Conservation (phyloP, 2,797 vertebrate genomes). For the Alcedo quadribrachys region DNA sequence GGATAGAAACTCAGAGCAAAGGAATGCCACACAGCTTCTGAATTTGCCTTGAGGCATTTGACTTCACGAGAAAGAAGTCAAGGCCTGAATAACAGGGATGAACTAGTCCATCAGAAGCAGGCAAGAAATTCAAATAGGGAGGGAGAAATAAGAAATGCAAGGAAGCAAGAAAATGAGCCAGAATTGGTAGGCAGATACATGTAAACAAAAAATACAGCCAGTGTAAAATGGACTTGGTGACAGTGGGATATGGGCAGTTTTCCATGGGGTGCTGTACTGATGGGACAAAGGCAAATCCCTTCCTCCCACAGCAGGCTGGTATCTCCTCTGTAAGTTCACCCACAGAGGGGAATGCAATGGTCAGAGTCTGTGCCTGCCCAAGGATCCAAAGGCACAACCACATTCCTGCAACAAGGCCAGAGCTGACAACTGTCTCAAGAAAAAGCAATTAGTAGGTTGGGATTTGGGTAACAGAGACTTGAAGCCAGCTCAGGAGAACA, state of each 20-base stretch:
- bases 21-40: neutral
- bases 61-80: neutral
- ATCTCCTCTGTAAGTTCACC: rapidly evolving
- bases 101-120: neutral
- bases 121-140: neutral
- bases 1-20: neutral
- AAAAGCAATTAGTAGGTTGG: neutral
- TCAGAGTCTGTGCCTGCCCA: neutral
- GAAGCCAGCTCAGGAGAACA: neutral
- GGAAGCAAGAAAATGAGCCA: neutral
- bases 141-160: neutral
- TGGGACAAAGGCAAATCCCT: neutral
- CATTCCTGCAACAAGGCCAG: rapidly evolving
- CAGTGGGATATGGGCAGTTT: neutral
- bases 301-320: neutral
- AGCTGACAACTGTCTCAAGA: neutral
- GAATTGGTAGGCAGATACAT: rapidly evolving
- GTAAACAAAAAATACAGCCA: neutral
- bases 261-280: neutral
- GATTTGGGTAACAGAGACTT: neutral
- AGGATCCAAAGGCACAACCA: neutral
- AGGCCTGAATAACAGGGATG: neutral
- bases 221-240: neutral
- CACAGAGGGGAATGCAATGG: neutral
- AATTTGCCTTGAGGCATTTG: neutral